These are phyloP conservation scores for Sciurus niger DNA, from an alignment of 2,113 vertebrate species.

Conservation along the genomic window DNA sequence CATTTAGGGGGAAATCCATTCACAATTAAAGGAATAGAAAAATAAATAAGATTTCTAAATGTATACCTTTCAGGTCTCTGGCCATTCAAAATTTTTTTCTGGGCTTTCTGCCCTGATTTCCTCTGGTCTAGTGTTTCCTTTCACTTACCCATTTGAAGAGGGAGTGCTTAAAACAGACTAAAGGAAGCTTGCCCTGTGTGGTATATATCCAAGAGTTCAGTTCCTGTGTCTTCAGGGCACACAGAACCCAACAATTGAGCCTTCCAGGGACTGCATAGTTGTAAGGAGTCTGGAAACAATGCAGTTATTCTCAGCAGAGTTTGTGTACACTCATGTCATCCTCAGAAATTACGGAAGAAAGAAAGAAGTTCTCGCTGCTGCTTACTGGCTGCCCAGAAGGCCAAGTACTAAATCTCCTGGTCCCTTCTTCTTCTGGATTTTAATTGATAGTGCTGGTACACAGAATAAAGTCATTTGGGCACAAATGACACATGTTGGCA, in stretches of 20 bases:
- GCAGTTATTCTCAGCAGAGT: neutral
- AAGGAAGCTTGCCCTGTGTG: neutral
- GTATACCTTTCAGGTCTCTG: neutral
- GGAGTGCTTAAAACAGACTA: constrained; percentile 10
- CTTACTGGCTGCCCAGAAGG: neutral
- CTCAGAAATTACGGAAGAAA: neutral
- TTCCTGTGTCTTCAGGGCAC: neutral
- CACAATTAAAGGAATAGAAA: neutral
- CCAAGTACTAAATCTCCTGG: neutral
- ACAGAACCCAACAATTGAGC: neutral
- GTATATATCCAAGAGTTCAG: neutral
- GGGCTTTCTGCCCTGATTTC: neutral
- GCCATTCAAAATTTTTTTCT: neutral
- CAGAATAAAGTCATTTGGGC: constrained; percentile 52
- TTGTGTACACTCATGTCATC: neutral
- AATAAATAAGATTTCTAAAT: neutral
- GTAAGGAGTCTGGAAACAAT: neutral
- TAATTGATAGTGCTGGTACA: neutral
- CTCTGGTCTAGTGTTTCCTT: neutral
- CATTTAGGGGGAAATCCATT: neutral
- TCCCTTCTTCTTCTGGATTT: constrained; percentile 33
- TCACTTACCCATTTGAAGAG: constrained; percentile 46
- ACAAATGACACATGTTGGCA: constrained; percentile 22
- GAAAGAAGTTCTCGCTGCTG: neutral
- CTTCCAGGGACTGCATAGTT: neutral